phyloP scores from a whole-genome alignment of 30 jellyfish, hydroid and myxozoan genomes.

The Phacellophora camtschatica region DNA sequence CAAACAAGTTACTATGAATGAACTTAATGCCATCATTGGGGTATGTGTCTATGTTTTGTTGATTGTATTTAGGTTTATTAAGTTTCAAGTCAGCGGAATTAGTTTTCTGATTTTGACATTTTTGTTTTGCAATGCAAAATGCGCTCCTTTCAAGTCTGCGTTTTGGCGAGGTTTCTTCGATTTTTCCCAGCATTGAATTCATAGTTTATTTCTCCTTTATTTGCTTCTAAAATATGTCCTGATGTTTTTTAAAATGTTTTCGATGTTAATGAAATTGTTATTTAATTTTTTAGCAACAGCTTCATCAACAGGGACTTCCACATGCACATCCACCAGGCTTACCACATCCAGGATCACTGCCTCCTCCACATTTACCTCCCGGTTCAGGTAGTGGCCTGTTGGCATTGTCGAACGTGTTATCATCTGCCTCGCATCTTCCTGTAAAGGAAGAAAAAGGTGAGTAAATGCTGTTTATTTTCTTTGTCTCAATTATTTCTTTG shows the following conservation, averaged over 20 bases:
- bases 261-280: no score
- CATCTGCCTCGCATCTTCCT: constrained; percentile 97
- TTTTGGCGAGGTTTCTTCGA: no score
- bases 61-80: not conserved
- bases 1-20: constrained; percentile 97
- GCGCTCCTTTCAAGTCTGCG: no score
- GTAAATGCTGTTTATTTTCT: not conserved
- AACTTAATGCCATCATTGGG: constrained; percentile 96
- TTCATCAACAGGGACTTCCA: constrained; percentile 98
- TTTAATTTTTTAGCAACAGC: constrained; percentile 84
- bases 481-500: no score
- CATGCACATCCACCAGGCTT: constrained; percentile 99
- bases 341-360: constrained; percentile 94
- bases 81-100: not conserved
- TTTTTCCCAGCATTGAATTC: no score
- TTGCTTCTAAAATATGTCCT: no score
- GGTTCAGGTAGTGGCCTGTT: constrained; percentile 92
- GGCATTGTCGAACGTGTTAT: constrained; percentile 92
- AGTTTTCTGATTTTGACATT: no score
- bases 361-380: constrained; percentile 99
- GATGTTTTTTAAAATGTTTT: not conserved
- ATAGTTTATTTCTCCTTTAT: no score
- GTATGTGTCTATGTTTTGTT: constrained; percentile 40
- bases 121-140: no score
- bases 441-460: constrained; percentile 95